Evolutionary conservation across 2,797 vertebrate species (phyloP).

Genomic region (Anguilla anguilla): DNA sequence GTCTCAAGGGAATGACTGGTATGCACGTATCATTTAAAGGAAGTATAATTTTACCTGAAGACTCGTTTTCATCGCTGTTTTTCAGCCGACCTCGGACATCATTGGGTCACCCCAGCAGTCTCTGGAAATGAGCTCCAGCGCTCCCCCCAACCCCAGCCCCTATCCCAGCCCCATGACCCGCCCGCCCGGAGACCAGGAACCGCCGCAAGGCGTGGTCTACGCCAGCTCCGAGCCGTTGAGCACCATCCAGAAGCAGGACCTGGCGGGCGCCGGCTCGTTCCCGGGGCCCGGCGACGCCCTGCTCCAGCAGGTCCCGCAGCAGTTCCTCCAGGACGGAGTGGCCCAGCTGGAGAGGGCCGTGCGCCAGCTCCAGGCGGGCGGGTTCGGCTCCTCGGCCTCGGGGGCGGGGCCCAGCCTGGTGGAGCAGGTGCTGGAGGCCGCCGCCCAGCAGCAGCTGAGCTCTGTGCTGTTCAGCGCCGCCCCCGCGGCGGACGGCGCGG

Average conservation of each 20-base stretch:
- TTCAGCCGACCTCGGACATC: conserved; percentile 75
- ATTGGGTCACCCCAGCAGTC: conserved; percentile 81
- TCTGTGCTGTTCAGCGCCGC: conserved; percentile 79
- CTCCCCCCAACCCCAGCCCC: conserved; percentile 73
- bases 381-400: conserved; percentile 69
- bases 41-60: not conserved
- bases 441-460: conserved; percentile 74
- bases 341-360: conserved; percentile 92
- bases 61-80: not conserved
- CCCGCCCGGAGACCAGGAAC: conserved; percentile 80
- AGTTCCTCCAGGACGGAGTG: conserved; percentile 81
- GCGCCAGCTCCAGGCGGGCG: conserved; percentile 90
- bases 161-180: conserved; percentile 81
- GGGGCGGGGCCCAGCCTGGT: conserved; percentile 74
- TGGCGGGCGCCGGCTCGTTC: conserved; percentile 77
- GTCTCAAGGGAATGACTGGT: too few relatives aligned
- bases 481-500: conserved; percentile 69
- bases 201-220: conserved; percentile 78
- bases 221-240: conserved; percentile 78
- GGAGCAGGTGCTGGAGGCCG: conserved; percentile 85
- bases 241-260: conserved; percentile 89
- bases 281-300: conserved; percentile 80
- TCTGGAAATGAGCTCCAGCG: conserved; percentile 73
- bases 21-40: too few relatives aligned
- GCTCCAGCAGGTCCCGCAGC: conserved; percentile 83